Percentiles rank a stretch among this genome's conserved stretches.
phyloP scores from a whole-genome alignment of 2,113 vertebrate species.

The Strix uralensis region DNA sequence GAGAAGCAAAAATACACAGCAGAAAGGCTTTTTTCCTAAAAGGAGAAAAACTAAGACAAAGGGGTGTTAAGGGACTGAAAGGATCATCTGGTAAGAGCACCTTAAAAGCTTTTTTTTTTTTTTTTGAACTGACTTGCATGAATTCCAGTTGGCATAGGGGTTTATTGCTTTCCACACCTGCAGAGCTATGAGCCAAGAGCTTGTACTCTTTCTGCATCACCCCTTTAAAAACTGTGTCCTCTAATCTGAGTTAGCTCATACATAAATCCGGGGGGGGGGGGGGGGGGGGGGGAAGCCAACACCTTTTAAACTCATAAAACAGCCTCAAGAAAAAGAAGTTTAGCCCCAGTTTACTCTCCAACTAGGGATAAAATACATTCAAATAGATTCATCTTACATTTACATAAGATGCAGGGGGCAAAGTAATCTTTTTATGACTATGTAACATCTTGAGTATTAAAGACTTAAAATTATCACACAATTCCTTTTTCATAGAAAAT shows the following conservation, averaged over 20 bases:
- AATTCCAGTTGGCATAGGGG: background rate
- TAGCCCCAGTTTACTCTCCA: background rate
- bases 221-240: background rate
- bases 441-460: background rate
- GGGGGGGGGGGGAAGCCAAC: no score
- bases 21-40: background rate
- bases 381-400: background rate
- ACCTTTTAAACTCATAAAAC: background rate
- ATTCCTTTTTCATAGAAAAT: background rate
- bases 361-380: background rate
- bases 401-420: background rate
- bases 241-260: background rate
- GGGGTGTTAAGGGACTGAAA: background rate
- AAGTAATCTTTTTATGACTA: background rate
- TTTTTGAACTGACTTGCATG: background rate
- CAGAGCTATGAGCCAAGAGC: background rate
- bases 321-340: background rate
- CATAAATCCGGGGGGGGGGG: no score
- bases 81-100: background rate
- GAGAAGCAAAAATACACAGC: background rate
- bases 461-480: background rate
- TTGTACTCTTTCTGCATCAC: rapidly evolving
- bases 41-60: background rate
- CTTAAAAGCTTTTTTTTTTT: background rate
- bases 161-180: background rate